Evolutionary conservation across 2,888 invertebrate species (phyloP), one percentile per base, ranked within the genome.

Genomic region (Margaritifera margaritifera): DNA sequence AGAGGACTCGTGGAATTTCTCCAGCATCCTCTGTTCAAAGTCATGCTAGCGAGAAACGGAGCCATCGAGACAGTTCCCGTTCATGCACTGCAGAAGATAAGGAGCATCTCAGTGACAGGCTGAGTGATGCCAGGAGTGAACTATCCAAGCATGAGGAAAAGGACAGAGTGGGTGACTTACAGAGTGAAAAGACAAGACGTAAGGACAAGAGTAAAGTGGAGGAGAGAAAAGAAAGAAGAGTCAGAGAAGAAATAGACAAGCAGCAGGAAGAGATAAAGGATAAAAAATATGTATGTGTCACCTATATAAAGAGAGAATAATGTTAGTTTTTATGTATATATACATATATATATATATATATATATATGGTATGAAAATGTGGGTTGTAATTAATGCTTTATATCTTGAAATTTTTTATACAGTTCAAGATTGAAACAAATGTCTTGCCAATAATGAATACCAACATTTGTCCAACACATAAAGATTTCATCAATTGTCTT

Each of bases 1-100:
- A 77, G 66, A 67, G 75, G 27, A 61, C 68, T n/a, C 66, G 72
- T 51, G 81, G 76, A 31, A 65, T 60, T 57, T 80, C 78, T 50
- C 79, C 77, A 20, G 75, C 64, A 52, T 51, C 31, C n/a, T 71
- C 69, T 18, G 11, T 42, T 42, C 2, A 42, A 42, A 42, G 42
- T 42, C 42, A 42, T 66, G 54, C 1, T 52, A 54, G 52, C 60
- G 57, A 63, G 31, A 31, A 57, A 51, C 25, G 5, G 11, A 64
- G 25, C 6, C 24, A n/a, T 24, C 15, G 15, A 54, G 52, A 11
- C 58, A n/a, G 52, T 25, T 53, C 53, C 50, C 66, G 66, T 22
- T 50, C 64, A 18, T 62, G 63, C 27, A 69, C 61, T 61, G 18
- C 25, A 22, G 68, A 64, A 52, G 59, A 62, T 42, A 52, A 15